phyloP scores from a whole-genome alignment of 2,888 invertebrate genomes.

The Ectobius pallidus region DNA sequence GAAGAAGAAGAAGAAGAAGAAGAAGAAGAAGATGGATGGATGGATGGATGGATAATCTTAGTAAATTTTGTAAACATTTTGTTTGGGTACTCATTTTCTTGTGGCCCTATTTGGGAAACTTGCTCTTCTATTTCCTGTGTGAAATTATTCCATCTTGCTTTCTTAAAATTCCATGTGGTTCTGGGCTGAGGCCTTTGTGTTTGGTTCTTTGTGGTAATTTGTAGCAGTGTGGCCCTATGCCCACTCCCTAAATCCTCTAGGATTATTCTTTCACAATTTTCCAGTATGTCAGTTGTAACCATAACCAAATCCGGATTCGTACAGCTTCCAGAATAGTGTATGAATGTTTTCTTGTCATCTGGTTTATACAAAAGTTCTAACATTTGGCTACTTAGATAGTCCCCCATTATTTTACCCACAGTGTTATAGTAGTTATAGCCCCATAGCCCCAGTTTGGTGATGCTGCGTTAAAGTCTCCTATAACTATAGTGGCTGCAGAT shows the following conservation, averaged over 20 bases:
- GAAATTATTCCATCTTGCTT: conserved; percentile 10
- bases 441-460: too few species aligned
- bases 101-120: background rate
- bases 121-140: conserved; percentile 5
- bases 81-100: background rate
- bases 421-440: background rate
- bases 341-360: conserved; percentile 8
- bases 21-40: too few species aligned
- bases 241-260: conserved; percentile 1
- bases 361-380: background rate
- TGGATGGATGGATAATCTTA: too few species aligned
- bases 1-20: background rate
- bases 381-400: background rate
- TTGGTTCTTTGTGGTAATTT: background rate
- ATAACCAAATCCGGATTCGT: background rate
- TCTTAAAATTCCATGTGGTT: conserved; percentile 1
- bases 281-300: background rate
- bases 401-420: conserved; percentile 4
- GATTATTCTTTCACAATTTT: conserved; percentile 2
- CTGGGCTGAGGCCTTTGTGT: background rate
- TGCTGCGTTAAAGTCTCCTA: too few species aligned
- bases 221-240: too few species aligned
- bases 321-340: conserved; percentile 1
- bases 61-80: background rate
- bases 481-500: background rate